Evolutionary conservation across 2,113 vertebrate species (phyloP).

Genomic region (Sceloporus undulatus): DNA sequence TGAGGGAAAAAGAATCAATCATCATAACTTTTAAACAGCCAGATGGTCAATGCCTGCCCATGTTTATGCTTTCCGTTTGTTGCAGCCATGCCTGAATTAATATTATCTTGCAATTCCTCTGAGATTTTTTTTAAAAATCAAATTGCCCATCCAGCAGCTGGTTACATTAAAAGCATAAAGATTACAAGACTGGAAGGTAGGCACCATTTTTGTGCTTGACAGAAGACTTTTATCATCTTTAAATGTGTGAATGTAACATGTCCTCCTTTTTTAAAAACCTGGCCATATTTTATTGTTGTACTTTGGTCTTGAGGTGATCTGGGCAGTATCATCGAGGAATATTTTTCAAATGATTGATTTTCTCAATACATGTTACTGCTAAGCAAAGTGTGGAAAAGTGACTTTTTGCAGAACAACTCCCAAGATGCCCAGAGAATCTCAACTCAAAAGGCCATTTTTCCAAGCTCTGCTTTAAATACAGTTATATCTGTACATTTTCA

Average conservation of each 20-base stretch:
- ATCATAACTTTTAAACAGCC: constrained; percentile 18
- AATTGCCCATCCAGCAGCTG: constrained; percentile 4
- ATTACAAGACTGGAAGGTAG: not conserved
- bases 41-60: not conserved
- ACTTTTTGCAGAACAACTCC: no score
- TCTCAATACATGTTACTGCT: not conserved
- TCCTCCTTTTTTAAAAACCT: not conserved
- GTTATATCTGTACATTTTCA: not conserved
- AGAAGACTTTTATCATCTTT: not conserved
- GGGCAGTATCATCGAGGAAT: not conserved
- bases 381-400: no score
- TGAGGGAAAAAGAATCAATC: constrained; percentile 7
- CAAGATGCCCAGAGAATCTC: no score
- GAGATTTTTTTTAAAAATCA: not conserved
- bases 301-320: constrained; percentile 12
- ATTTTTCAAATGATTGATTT: constrained; percentile 5
- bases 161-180: constrained; percentile 17
- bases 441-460: no score
- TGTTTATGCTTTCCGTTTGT: constrained; percentile 18
- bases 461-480: not conserved
- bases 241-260: not conserved
- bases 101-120: not conserved
- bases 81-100: constrained; percentile 8
- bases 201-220: not conserved
- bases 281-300: not conserved